Evolutionary conservation across 2,888 invertebrate genomes (phyloP), one percentile per base, ranked within the genome.

Genomic region (Agrochola circellaris): DNA sequence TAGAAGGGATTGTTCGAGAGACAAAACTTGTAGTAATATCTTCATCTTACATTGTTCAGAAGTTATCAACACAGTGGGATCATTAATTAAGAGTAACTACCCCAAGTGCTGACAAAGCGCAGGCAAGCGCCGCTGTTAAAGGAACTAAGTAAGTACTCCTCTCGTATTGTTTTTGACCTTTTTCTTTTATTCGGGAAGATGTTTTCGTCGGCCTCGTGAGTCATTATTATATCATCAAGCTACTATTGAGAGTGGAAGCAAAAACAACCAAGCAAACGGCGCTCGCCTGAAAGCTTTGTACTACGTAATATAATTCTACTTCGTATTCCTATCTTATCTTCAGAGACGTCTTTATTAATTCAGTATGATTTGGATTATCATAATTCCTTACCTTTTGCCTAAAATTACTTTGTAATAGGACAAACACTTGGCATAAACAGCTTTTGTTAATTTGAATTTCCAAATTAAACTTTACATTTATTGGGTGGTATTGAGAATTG

Each of bases 341-440:
- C 75, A 73, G 79, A 80, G 82, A 87, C 87, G 85, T 88, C 88
- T 88, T 87, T 87, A 90, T 90, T 90, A 89, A 90, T 90, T 90
- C 89, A 88, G 89, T 89, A 89, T 89, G 86, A 90, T 89, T 90
- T 83, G 85, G 86, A 90, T 90, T 90, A 90, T 90, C 90, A 90
- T 90, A 89, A 90, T 89, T 89, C 79, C 89, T 83, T 89, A 89
- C 85, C 88, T 90, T 88, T 86, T 87, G 85, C 86, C 75, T 88
- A 85, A 90, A 89, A 89, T 90, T 87, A 89, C 87, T 89, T 89
- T 89, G 86, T 89, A 89, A 89, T 89, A 82, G 83, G 80, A 90
- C 89, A 89, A 88, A 89, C 83, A 88, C 86, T 88, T 88, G 83
- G 85, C 79, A 86, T 88, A 89, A 89, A 89, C 82, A 85, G 89